Evolutionary conservation across 2,888 invertebrate genomes (phyloP).

Genomic region (Bruchidius siliquastri): DNA sequence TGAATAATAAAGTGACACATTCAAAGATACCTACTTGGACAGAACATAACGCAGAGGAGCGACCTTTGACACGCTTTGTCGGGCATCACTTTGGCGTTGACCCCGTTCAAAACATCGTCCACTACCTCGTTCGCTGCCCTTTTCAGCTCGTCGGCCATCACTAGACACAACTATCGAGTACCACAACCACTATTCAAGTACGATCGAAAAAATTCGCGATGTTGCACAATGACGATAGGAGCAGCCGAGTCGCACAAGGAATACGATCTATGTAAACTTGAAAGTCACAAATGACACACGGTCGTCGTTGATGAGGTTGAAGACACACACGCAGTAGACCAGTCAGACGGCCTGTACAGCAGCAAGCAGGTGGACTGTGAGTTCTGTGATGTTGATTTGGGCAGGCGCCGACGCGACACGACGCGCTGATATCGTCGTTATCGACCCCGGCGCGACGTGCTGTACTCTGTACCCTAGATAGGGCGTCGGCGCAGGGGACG

Average conservation of each 20-base stretch:
- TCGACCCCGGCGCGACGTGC: not conserved
- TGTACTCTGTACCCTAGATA: not conserved
- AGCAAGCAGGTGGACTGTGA: too few species aligned
- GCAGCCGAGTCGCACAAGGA: too few species aligned
- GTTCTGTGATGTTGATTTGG: too few species aligned
- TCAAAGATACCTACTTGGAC: constrained; percentile 49
- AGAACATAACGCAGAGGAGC: constrained; percentile 50
- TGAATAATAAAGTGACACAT: too few species aligned
- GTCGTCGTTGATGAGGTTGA: not conserved
- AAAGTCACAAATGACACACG: not conserved
- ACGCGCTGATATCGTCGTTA: not conserved
- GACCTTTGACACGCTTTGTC: constrained; percentile 39
- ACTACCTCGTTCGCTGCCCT: constrained; percentile 40
- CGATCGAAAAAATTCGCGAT: not conserved
- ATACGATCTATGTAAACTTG: not conserved
- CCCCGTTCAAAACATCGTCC: constrained; percentile 42
- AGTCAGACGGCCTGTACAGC: too few species aligned
- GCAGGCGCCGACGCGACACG: not conserved
- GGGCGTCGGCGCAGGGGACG: not conserved
- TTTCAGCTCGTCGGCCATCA: constrained; percentile 32
- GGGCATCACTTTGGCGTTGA: constrained; percentile 25
- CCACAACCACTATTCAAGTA: constrained; percentile 2
- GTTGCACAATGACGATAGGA: not conserved
- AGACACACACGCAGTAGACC: too few species aligned
- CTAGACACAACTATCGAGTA: not conserved